A percentile compares a stretch with the other conserved stretches of the same genome.
phyloP scores from a whole-genome alignment of 2,888 invertebrate species.

The Macropis europaea region DNA sequence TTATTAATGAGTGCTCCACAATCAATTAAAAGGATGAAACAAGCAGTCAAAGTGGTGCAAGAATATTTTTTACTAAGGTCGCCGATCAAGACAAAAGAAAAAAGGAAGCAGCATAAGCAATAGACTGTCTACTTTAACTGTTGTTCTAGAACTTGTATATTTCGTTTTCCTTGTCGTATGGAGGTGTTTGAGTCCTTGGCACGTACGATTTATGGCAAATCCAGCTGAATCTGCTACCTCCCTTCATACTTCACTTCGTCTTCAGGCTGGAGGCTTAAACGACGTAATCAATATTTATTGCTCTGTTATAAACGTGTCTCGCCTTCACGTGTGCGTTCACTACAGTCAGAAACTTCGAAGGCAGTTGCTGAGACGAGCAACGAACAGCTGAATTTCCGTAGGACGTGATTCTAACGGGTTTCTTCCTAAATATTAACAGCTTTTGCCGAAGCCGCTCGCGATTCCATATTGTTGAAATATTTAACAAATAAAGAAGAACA shows the following conservation, averaged over 20 bases:
- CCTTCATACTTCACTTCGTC: conserved; percentile 27
- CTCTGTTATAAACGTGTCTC: conserved; percentile 4
- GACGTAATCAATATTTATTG: conserved; percentile 40
- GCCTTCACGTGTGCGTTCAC: neutral
- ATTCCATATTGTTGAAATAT: no score
- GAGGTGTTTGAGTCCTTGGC: conserved; percentile 18
- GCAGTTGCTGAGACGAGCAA: neutral
- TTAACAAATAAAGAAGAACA: no score
- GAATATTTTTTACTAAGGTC: no score
- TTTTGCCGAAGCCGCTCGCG: no score
- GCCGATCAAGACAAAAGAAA: neutral
- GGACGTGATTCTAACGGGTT: conserved; percentile 14
- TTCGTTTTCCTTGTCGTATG: neutral
- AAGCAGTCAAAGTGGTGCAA: no score
- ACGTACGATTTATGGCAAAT: conserved; percentile 41
- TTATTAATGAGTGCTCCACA: no score
- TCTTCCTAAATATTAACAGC: neutral
- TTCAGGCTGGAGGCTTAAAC: conserved; percentile 6
- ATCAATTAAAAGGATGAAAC: no score
- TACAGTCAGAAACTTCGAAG: conserved; percentile 7
- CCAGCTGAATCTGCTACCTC: neutral
- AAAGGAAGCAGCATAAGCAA: neutral
- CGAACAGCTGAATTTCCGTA: neutral
- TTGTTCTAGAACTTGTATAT: neutral
- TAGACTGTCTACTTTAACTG: conserved; percentile 9